Evolutionary conservation across 1,140 invertebrate genomes (phyloP), one percentile per base, ranked within the genome.

Genomic region (Megalopta genalis): DNA sequence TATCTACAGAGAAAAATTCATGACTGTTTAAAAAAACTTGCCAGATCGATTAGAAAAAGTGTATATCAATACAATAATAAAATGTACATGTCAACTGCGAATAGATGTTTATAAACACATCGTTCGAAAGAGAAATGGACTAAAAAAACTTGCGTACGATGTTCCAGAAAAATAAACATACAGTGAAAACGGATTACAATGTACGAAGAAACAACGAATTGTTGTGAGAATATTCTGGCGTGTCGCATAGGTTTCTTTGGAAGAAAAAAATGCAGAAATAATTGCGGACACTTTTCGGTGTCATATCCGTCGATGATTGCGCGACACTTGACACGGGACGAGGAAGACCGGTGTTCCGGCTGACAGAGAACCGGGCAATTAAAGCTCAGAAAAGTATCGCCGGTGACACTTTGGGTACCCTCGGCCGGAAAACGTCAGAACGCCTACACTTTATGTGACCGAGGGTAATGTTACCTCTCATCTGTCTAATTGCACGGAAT

Each of bases 401-500:
- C 37, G 7, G 5, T 12, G 71, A 69, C 79, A 78, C 67, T 74
- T 84, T 70, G 39, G 59, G 59, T 63, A 62, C 67, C 82, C 68
- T 67, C 77, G 59, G 16, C 57, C 69, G 46, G 66, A 81, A 66
- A 67, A 73, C 63, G 68, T 65, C 39, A 68, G 60, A 77, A 77
- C 74, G 72, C 70, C 59, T 60, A 69, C 71, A 49, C 71, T 79
- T 64, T 27, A 71, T 57, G 42, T 54, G 79, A 21, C 59, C 39
- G 71, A 54, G 78, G 68, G 72, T 87, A 85, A 85, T 57, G 79
- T 84, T 74, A 77, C 86, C 84, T 86, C 83, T 86, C 76, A 23
- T 79, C 82, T 64, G 77, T 69, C 80, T 86, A 89, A 91, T 91
- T 91, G 89, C 82, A 89, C 74, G 89, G 89, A 82, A 88, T 84